These are phyloP conservation scores for Cyprinus carpio DNA, from an alignment of 2,113 vertebrate species.

Conservation along the genomic window DNA sequence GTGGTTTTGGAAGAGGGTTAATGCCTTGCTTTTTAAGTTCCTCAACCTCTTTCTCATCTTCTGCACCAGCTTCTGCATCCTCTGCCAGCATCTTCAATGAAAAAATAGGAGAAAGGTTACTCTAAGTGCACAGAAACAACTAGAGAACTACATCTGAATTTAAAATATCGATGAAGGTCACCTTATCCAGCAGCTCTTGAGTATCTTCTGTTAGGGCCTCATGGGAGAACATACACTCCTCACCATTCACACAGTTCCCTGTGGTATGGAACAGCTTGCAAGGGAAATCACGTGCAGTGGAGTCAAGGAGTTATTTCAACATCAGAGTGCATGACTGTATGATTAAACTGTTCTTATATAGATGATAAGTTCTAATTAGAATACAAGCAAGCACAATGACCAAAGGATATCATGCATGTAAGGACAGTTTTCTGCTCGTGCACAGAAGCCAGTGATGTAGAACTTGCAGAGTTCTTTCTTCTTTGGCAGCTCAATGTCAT, in stretches of 20 bases:
- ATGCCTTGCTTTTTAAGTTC: conserved; percentile 97
- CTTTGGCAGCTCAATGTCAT: conserved; percentile 92
- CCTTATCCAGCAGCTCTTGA: conserved; percentile 90
- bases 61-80: conserved; percentile 90
- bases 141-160: neutral
- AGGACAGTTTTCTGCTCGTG: conserved; percentile 90
- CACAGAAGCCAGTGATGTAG: conserved; percentile 95
- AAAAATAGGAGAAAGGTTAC: neutral
- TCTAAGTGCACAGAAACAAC: neutral
- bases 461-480: conserved; percentile 97
- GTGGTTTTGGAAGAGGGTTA: conserved; percentile 85
- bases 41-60: conserved; percentile 95
- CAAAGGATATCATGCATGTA: conserved; percentile 99
- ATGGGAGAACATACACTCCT: conserved; percentile 97
- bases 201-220: conserved; percentile 88
- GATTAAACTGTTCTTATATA: neutral
- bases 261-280: conserved; percentile 96
- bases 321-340: neutral
- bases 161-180: conserved; percentile 50
- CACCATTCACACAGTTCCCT: conserved; percentile 92
- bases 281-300: conserved; percentile 84
- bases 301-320: conserved; percentile 74
- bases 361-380: neutral
- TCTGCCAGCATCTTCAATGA: conserved; percentile 86
- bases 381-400: neutral